These are phyloP conservation scores for Pseudorasbora parva DNA, from an alignment of 2,113 vertebrate species.

Conservation along the genomic window DNA sequence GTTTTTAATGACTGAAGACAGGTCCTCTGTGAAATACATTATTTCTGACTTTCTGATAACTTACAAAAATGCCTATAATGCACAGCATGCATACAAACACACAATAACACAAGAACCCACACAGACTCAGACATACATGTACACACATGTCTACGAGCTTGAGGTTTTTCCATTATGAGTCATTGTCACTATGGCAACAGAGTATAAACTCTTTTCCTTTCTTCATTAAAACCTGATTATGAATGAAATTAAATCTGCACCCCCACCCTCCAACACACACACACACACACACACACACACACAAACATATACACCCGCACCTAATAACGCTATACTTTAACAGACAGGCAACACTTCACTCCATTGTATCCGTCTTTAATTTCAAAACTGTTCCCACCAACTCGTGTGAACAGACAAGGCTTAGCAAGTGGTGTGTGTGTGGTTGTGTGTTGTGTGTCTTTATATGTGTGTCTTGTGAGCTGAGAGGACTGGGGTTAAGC, in stretches of 20 bases:
- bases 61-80: not conserved
- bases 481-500: slow-evolving; percentile 60
- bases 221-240: slow-evolving; percentile 60
- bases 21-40: not conserved
- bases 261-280: not conserved
- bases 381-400: slow-evolving; percentile 58
- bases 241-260: slow-evolving; percentile 44
- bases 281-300: slow-evolving; percentile 19
- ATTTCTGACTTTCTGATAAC: slow-evolving; percentile 39
- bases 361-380: slow-evolving; percentile 53
- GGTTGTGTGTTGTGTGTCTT: slow-evolving; percentile 31
- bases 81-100: slow-evolving; percentile 18
- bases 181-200: slow-evolving; percentile 52
- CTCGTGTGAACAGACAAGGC: slow-evolving; percentile 61
- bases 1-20: not conserved
- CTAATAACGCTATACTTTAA: slow-evolving; percentile 41
- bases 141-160: slow-evolving; percentile 24
- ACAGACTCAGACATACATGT: slow-evolving; percentile 32
- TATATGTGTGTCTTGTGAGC: slow-evolving; percentile 55
- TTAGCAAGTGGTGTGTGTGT: slow-evolving; percentile 49
- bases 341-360: slow-evolving; percentile 43
- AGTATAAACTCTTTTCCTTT: slow-evolving; percentile 50
- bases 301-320: slow-evolving; percentile 37
- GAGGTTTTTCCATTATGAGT: slow-evolving; percentile 42
- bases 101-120: slow-evolving; percentile 1